A percentile compares a stretch with the other conserved stretches of the same genome.
These are phyloP conservation scores for Gastrophryne carolinensis DNA, from an alignment of 2,797 vertebrate species.

Conservation along the genomic window DNA sequence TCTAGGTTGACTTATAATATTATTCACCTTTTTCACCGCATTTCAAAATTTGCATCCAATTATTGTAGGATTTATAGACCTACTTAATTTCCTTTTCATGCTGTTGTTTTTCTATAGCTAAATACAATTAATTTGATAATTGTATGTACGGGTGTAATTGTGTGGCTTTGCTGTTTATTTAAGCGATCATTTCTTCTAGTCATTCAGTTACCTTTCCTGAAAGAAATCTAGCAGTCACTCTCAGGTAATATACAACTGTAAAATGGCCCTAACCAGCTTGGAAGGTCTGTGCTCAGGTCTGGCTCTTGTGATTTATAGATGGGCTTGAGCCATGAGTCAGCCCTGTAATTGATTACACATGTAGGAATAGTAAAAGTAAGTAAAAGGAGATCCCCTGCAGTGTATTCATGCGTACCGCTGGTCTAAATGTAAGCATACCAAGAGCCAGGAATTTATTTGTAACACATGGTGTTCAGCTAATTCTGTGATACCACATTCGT, in stretches of 20 bases:
- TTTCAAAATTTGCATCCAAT: neutral
- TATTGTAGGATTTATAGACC: neutral
- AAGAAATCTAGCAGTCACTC: conserved; percentile 27
- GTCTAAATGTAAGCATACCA: conserved; percentile 64
- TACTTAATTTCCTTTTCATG: neutral
- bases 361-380: conserved; percentile 58
- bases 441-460: conserved; percentile 65
- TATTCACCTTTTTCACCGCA: no score
- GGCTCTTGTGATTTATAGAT: conserved; percentile 60
- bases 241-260: conserved; percentile 41
- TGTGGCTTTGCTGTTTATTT: conserved; percentile 9
- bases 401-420: conserved; percentile 60
- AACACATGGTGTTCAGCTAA: conserved; percentile 65
- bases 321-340: conserved; percentile 51
- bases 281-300: conserved; percentile 55
- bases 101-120: neutral
- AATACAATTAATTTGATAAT: neutral
- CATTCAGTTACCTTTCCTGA: conserved; percentile 28
- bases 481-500: conserved; percentile 50
- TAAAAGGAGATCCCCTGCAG: conserved; percentile 64
- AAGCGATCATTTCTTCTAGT: conserved; percentile 4
- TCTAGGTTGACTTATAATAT: no score
- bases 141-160: neutral
- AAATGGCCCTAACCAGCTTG: conserved; percentile 50
- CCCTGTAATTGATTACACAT: conserved; percentile 66